Percentiles rank a stretch among this genome's conserved stretches.
Conservation (phyloP, 2,113 vertebrate species). For the Falco punctatus region DNA sequence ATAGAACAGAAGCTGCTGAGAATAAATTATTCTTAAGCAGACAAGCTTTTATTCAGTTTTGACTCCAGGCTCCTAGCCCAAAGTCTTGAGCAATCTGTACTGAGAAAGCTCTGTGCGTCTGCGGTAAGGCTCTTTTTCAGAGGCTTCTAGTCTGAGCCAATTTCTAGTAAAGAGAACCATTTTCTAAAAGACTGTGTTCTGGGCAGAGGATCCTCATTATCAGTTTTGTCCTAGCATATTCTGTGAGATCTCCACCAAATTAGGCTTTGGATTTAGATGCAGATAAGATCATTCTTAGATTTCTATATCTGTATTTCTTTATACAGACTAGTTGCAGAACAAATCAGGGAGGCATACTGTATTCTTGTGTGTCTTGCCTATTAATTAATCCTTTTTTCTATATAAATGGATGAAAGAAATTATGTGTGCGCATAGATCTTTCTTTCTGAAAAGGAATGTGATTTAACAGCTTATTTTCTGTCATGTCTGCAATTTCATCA, state of each 20-base stretch:
- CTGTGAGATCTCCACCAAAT: neutral
- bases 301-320: neutral
- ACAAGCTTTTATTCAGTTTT: neutral
- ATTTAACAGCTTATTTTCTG: neutral
- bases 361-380: neutral
- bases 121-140: neutral
- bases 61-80: neutral
- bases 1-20: neutral
- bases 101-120: neutral
- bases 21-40: neutral
- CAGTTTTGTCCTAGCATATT: neutral
- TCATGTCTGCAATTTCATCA: neutral
- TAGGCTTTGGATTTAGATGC: neutral
- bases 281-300: neutral
- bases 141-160: neutral
- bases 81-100: neutral
- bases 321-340: rapidly evolving
- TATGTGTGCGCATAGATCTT: neutral
- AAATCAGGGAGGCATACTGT: neutral
- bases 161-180: neutral
- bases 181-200: neutral
- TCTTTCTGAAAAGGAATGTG: neutral
- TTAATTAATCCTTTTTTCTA: neutral
- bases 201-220: neutral
- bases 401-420: neutral